Conservation (phyloP, 2,888 invertebrate species). For the Drosophila falleni region DNA sequence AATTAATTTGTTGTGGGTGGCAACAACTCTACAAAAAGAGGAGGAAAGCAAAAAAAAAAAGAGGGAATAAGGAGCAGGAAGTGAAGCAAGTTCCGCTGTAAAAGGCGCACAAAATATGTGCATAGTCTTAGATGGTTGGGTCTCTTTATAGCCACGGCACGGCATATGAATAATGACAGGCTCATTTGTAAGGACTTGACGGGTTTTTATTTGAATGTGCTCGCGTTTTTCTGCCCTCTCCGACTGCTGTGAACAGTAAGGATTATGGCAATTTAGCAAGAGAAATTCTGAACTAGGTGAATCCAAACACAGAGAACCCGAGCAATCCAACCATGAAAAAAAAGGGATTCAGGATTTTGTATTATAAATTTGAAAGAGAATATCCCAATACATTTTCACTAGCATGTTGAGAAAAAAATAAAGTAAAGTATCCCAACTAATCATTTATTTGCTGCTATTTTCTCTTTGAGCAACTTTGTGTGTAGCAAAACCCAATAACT, state of each 20-base stretch:
- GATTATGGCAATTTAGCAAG: conserved; percentile 38
- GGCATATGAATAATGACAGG: conserved; percentile 75
- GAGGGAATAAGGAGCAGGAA: conserved; percentile 13
- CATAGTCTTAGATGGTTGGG: conserved; percentile 42
- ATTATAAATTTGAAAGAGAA: conserved; percentile 15
- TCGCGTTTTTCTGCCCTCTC: conserved; percentile 21
- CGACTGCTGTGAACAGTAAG: conserved; percentile 16
- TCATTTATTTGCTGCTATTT: conserved; percentile 12
- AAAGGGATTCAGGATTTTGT: conserved; percentile 1
- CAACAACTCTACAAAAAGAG: conserved; percentile 31
- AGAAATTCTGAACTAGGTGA: conserved; percentile 11
- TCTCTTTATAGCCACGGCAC: conserved; percentile 39
- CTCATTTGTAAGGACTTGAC: conserved; percentile 72
- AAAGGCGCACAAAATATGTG: conserved; percentile 74
- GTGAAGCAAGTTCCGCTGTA: conserved; percentile 42
- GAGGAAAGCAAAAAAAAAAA: background rate
- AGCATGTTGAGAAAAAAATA: background rate
- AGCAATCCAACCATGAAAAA: conserved; percentile 13
- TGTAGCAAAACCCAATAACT: conserved; percentile 23
- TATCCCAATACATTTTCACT: conserved; percentile 2
- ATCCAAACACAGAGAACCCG: background rate
- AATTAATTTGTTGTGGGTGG: conserved; percentile 75
- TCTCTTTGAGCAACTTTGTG: conserved; percentile 14
- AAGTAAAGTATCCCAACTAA: conserved; percentile 15
- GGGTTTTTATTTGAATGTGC: conserved; percentile 71